A percentile compares a stretch with the other conserved stretches of the same genome.
These are phyloP conservation scores for Cabera pusaria DNA, from an alignment of 2,888 invertebrate species.

Conservation along the genomic window DNA sequence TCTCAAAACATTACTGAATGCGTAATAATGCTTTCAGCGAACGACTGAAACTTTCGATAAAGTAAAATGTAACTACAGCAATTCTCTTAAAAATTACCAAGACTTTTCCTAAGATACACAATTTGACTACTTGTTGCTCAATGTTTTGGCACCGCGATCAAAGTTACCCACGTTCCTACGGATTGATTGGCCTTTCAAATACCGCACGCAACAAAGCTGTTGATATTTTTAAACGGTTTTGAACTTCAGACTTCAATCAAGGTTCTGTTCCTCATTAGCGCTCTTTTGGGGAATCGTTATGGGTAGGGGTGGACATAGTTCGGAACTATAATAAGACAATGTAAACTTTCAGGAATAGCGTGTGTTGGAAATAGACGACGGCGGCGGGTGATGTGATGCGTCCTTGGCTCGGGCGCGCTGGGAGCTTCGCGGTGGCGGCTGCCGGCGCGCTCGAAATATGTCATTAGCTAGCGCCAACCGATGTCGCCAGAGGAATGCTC, in stretches of 20 bases:
- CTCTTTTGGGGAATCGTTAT: constrained; percentile 12
- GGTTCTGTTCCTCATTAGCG: constrained; percentile 16
- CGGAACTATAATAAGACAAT: constrained; percentile 75
- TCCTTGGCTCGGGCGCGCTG: constrained; percentile 57
- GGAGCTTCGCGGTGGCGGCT: constrained; percentile 27
- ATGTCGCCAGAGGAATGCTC: constrained; percentile 39
- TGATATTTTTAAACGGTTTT: constrained; percentile 26
- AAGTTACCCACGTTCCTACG: constrained; percentile 35
- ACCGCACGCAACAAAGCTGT: constrained; percentile 21
- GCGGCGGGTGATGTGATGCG: constrained; percentile 62
- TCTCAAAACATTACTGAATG: no score
- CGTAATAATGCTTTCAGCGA: no score
- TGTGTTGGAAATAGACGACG: constrained; percentile 68
- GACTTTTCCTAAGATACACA: constrained; percentile 14
- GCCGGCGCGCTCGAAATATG: constrained; percentile 62
- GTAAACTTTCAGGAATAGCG: constrained; percentile 78
- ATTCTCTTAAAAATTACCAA: neutral
- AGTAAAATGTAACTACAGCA: no score
- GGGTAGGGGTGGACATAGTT: constrained; percentile 59
- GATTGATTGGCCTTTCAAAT: constrained; percentile 31
- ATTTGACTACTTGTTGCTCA: constrained; percentile 25
- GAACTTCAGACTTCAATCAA: constrained; percentile 24
- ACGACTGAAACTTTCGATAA: no score
- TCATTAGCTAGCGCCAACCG: constrained; percentile 56
- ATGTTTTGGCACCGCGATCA: constrained; percentile 42